phyloP scores from a whole-genome alignment of 2,888 invertebrate genomes.

The Sinelater perroti region DNA sequence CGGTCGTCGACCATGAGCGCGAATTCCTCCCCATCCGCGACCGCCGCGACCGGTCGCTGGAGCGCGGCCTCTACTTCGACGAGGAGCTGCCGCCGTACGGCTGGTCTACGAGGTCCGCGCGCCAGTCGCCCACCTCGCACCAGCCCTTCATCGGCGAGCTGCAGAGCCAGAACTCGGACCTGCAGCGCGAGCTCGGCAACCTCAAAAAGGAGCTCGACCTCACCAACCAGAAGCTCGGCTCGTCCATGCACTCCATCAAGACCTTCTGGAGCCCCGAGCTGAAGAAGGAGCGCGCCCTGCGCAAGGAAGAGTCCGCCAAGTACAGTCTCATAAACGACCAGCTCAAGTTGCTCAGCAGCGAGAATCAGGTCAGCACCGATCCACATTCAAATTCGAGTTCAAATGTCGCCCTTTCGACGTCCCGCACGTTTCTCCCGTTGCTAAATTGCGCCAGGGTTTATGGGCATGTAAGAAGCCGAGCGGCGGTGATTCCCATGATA shows the following conservation, averaged over 20 bases:
- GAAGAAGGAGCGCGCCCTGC: conserved; percentile 94
- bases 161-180: conserved; percentile 92
- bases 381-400: conserved; percentile 18
- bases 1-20: conserved; percentile 71
- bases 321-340: conserved; percentile 97
- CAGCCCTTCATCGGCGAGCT: conserved; percentile 77
- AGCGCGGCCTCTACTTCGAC: conserved; percentile 74
- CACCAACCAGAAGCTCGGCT: conserved; percentile 96
- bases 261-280: conserved; percentile 99
- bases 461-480: conserved; percentile 2
- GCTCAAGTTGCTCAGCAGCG: conserved; percentile 92
- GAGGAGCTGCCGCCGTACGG: conserved; percentile 63
- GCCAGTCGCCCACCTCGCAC: conserved; percentile 76
- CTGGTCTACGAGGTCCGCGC: conserved; percentile 66
- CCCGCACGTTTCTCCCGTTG: background rate
- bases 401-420: background rate
- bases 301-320: conserved; percentile 98
- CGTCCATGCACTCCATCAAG: conserved; percentile 99
- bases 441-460: conserved; percentile 2
- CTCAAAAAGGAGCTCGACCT: conserved; percentile 93
- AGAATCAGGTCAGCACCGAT: conserved; percentile 83
- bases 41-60: conserved; percentile 74
- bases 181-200: conserved; percentile 90
- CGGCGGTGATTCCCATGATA: background rate
- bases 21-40: conserved; percentile 88